Base-by-base conservation (phyloP, 1,140 invertebrate species). In the Lucilia cuprina region DNA sequence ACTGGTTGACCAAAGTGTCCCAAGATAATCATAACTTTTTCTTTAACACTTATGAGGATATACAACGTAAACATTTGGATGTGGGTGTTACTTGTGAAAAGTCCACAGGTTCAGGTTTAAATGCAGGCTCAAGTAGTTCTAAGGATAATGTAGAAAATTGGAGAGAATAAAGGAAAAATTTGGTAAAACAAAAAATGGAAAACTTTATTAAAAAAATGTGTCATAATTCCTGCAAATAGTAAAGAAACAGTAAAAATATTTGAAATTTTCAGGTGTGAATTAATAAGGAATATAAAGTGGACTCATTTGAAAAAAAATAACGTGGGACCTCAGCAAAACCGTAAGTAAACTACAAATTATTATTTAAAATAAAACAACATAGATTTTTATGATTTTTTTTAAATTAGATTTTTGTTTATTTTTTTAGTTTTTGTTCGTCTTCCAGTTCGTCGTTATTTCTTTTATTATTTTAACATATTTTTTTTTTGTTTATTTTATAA, bases 41-140 rank as follows among this genome's bases (percentile, higher is more conserved):
- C 19, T 78, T 86, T 34, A 84, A 55, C 7, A 83, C 85, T 0
- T 86, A 86, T n/a, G 77, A 86, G 17, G 84, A 86, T 55, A 83
- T 84, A 47, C 85, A 84, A 12, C 55, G 82, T 0, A 86, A 83
- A 49, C 77, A 86, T 83, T 82, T 83, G 10, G 83, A 86, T 17
- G 60, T 75, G 19, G 84, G 84, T 9, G 41, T 34, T 17, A 80
- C 25, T 30, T 30, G 13, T 80, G 77, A 50, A 80, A 80, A 80
- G 47, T 9, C 47, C 13, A 49, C 2, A 10, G 50, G 13, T 14
- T 55, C 50, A 8, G 50, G 50, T 13, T 19, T n/a, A n/a, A 41
- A 10, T n/a, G 17, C 41, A 2, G 47, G 77, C 19, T 9, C 35
- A 17, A 78, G 19, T 80, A 50, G n/a, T 80, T 80, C 47, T 50